These are phyloP conservation scores for Lasius fuliginosus DNA, from an alignment of 2,888 invertebrate genomes.

Conservation along the genomic window DNA sequence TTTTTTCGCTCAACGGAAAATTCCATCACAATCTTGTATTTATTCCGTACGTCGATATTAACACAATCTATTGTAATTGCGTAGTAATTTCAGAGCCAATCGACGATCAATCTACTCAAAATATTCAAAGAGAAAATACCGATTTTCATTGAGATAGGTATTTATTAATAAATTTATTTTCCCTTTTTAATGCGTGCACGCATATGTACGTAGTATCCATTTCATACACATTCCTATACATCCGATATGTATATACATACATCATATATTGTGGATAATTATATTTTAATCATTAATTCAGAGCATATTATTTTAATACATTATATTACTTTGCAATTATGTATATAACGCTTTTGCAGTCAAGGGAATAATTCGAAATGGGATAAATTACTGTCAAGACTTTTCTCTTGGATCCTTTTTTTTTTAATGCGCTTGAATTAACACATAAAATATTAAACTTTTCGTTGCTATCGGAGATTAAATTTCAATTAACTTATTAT, in stretches of 20 bases:
- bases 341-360: not conserved
- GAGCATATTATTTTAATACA: not conserved
- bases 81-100: not conserved
- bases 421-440: constrained; percentile 6
- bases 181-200: not conserved
- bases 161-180: constrained; percentile 6
- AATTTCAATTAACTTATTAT: constrained; percentile 58
- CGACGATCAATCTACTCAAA: not conserved
- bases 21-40: not conserved
- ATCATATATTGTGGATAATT: not conserved
- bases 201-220: not conserved
- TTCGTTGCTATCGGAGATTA: constrained; percentile 25
- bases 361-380: not conserved
- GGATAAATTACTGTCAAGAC: not conserved
- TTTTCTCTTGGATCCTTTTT: not conserved
- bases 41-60: constrained; percentile 7
- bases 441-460: not conserved
- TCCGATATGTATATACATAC: not conserved
- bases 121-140: constrained; percentile 15
- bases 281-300: constrained; percentile 10
- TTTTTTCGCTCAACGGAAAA: not conserved
- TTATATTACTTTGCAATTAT: not conserved
- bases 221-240: not conserved
- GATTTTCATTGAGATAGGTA: not conserved
- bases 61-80: not conserved